Base-by-base conservation (phyloP, 37 sponge, comb jelly and placozoan genomes). In the Eunapius fragilis region DNA sequence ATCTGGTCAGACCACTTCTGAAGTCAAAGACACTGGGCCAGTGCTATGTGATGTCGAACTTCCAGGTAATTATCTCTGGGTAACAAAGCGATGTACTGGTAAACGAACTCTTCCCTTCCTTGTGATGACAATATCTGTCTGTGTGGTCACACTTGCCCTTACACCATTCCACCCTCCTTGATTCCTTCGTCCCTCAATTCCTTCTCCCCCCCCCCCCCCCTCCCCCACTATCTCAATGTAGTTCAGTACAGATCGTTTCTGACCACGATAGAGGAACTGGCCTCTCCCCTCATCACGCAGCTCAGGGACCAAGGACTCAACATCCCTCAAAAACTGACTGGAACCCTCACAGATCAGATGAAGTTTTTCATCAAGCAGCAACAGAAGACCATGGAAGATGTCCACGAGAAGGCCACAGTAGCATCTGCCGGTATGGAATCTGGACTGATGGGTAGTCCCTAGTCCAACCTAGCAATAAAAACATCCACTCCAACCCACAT, bases 291-390 rank as follows among this genome's bases (percentile, higher is more conserved):
- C 31, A 69, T 68, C 47, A 45, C 71, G 9, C 22, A 22, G 19
- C 76, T 82, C 25, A 26, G 28, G 50, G 34, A 27, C 5, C 31
- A 50, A 31, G 88, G 83, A 47, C 78, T 82, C 22, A 71, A 49
- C 26, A 34, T 83, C 35, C 87, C 80, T 31, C 38, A 25, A 25
- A 27, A 34, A 22, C 70, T 86, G n/a, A 50, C 76, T 33, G 58
- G 58, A 12, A 17, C 58, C 14, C 58, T 58, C 19, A 19, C 58
- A 58, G 90, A 93, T 68, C 37, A 84, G 10, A 68, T 89, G 37
- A 84, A 89, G 76, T 93, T 93, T 81, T 76, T 86, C 38, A 80
- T 93, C 76, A 89, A 84, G 47, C 88, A 93, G 38, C 90, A 93
- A 47, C 84, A 93, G 78, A 93, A 86, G 45, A 37, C 26, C 19